Percentiles rank a stretch among this genome's conserved stretches.
These are phyloP conservation scores for Cirrhinus mrigala DNA, from an alignment of 2,797 vertebrate genomes.

Conservation along the genomic window DNA sequence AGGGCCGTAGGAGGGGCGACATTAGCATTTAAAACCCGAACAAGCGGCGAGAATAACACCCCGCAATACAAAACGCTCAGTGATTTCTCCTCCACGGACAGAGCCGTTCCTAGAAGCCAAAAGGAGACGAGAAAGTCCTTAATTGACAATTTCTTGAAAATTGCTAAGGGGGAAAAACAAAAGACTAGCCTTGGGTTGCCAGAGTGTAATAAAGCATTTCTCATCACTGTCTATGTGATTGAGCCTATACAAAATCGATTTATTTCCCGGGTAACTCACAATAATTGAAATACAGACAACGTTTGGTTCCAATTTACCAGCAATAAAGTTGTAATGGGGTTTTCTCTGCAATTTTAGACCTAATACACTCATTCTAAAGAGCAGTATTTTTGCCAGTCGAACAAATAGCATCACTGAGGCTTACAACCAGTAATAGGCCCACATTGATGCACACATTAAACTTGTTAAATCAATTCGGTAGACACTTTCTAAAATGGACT, in stretches of 20 bases:
- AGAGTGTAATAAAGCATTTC: conserved; percentile 91
- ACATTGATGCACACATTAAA: conserved; percentile 92
- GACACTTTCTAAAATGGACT: conserved; percentile 91
- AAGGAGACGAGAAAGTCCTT: conserved; percentile 81
- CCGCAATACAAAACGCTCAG: conserved; percentile 59
- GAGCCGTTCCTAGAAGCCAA: conserved; percentile 86
- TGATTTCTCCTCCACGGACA: conserved; percentile 70
- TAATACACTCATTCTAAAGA: conserved; percentile 96
- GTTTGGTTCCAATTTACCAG: conserved; percentile 96
- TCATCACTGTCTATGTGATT: conserved; percentile 92
- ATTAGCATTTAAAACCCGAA: conserved; percentile 70
- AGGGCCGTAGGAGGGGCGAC: conserved; percentile 50
- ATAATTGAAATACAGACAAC: conserved; percentile 97
- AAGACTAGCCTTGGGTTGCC: conserved; percentile 80
- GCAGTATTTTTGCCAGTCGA: conserved; percentile 91
- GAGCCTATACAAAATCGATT: conserved; percentile 90
- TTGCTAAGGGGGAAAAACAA: conserved; percentile 87
- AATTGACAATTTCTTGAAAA: conserved; percentile 95
- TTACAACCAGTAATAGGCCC: conserved; percentile 93
- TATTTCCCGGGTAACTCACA: conserved; percentile 94
- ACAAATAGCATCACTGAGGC: conserved; percentile 95
- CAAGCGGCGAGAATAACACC: conserved; percentile 58
- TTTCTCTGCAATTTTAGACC: conserved; percentile 95
- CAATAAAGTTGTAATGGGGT: conserved; percentile 97
- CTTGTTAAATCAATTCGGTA: conserved; percentile 94